A percentile compares a stretch with the other conserved stretches of the same genome.
phyloP scores from a whole-genome alignment of 2,797 vertebrate genomes.

The Coluber constrictor region DNA sequence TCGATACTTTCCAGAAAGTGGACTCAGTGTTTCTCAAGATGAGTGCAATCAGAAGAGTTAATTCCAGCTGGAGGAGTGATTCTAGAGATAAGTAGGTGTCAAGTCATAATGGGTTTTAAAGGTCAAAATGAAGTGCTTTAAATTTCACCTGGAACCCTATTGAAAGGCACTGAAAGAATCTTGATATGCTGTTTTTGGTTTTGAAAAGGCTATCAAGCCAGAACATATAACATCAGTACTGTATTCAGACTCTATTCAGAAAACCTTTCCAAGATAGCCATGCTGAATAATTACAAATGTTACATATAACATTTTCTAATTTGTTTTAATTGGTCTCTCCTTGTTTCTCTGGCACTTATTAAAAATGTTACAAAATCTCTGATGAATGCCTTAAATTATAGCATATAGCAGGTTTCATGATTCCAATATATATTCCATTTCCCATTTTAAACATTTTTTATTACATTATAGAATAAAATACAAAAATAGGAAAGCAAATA shows the following conservation, averaged over 20 bases:
- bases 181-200: background rate
- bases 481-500: too few species aligned
- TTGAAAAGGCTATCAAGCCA: too few species aligned
- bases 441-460: too few species aligned
- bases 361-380: background rate
- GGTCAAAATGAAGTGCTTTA: background rate
- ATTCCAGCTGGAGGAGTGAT: background rate
- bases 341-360: background rate
- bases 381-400: background rate
- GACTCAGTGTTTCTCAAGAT: background rate
- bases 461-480: too few species aligned
- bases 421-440: background rate
- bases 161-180: background rate
- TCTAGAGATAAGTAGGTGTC: background rate
- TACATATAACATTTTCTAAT: background rate
- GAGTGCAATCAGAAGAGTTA: background rate
- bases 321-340: background rate
- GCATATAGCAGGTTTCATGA: background rate
- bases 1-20: background rate
- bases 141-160: background rate
- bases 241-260: background rate
- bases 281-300: background rate
- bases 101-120: background rate
- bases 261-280: background rate
- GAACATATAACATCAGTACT: background rate